Evolutionary conservation across 1,140 invertebrate species (phyloP).

Genomic region (Microplitis demolitor): DNA sequence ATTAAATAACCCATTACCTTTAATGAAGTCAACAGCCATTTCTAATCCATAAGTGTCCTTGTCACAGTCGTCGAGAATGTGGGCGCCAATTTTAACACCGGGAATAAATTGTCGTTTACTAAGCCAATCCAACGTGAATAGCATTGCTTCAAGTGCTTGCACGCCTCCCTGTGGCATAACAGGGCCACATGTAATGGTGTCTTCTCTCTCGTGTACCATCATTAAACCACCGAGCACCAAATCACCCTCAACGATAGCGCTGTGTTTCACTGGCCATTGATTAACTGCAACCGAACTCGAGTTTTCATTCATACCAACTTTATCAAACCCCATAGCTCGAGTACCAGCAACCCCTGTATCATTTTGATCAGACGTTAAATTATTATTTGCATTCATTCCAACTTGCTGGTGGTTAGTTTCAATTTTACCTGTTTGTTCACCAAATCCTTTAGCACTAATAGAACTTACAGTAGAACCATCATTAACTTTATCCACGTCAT

Average conservation of each 20-base stretch:
- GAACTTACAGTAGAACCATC: neutral
- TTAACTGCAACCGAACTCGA: constrained; percentile 25
- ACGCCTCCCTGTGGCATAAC: constrained; percentile 94
- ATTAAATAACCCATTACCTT: constrained; percentile 72
- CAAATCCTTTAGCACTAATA: too few relatives aligned
- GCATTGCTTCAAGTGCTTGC: constrained; percentile 90
- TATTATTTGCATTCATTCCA: too few relatives aligned
- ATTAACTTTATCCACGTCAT: neutral
- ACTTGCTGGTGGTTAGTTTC: too few relatives aligned
- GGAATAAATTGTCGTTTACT: constrained; percentile 73
- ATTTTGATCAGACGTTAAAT: too few relatives aligned
- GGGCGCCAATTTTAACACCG: constrained; percentile 82
- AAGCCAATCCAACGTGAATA: constrained; percentile 86
- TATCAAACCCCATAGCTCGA: neutral
- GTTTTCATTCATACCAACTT: constrained; percentile 16
- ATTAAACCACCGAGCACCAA: constrained; percentile 86
- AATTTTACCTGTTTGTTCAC: too few relatives aligned
- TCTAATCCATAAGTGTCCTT: constrained; percentile 95
- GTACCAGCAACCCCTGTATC: neutral
- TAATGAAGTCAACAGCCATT: constrained; percentile 96
- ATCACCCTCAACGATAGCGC: constrained; percentile 84
- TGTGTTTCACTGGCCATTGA: constrained; percentile 84
- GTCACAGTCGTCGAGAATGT: constrained; percentile 94
- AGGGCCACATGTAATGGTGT: constrained; percentile 81
- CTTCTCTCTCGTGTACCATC: constrained; percentile 93